Percentiles rank a stretch among this genome's conserved stretches.
Conservation (phyloP, 2,888 invertebrate genomes). For the Drosophila stalkeri region DNA sequence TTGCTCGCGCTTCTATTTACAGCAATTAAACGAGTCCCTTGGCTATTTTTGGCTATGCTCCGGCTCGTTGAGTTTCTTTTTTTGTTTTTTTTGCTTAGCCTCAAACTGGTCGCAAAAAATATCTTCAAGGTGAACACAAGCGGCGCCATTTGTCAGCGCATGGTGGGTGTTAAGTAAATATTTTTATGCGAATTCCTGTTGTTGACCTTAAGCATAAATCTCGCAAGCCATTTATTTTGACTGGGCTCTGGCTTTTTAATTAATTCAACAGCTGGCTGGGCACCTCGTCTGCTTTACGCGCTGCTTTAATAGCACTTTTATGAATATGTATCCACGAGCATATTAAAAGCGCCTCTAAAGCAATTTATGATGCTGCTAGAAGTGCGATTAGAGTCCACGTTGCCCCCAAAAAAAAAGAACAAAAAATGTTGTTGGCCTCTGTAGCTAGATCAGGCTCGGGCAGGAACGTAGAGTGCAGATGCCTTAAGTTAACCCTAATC, state of each 20-base stretch:
- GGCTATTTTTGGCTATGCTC: conserved; percentile 35
- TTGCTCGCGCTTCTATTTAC: conserved; percentile 37
- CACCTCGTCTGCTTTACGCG: conserved; percentile 52
- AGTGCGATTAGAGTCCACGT: conserved; percentile 13
- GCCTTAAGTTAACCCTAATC: conserved; percentile 6
- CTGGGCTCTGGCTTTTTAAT: conserved; percentile 60
- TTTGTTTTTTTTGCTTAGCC: conserved; percentile 58
- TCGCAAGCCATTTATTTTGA: conserved; percentile 65
- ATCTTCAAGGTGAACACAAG: conserved; percentile 3
- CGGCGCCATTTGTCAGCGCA: conserved; percentile 18
- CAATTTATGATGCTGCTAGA: conserved; percentile 37
- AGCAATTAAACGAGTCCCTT: conserved; percentile 14
- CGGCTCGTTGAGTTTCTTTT: conserved; percentile 55
- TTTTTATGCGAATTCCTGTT: conserved; percentile 49
- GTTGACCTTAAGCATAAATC: conserved; percentile 60
- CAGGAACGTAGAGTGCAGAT: neutral
- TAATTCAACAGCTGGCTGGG: conserved; percentile 56
- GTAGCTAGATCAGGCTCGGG: conserved; percentile 24
- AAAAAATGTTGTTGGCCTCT: conserved; percentile 13
- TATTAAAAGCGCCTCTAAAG: conserved; percentile 55
- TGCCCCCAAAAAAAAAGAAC: conserved; percentile 29
- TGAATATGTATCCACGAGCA: conserved; percentile 53
- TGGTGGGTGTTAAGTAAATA: conserved; percentile 39
- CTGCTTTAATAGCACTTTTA: conserved; percentile 61
- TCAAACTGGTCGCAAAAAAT: neutral